phyloP scores from a whole-genome alignment of 2,113 vertebrate genomes.

The Typhlomys cinereus region DNA sequence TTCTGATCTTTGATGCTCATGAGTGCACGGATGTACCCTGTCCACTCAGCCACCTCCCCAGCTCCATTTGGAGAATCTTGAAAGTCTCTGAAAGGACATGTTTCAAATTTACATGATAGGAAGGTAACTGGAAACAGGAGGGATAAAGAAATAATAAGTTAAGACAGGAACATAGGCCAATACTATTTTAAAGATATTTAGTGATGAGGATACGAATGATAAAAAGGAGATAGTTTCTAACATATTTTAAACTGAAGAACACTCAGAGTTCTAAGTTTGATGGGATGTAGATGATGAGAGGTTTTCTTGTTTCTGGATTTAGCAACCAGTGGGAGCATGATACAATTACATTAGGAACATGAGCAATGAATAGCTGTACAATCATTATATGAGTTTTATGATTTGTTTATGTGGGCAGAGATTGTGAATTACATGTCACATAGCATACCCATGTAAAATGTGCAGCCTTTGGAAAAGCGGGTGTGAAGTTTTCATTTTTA shows the following conservation, averaged over 20 bases:
- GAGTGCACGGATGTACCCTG: too few species aligned
- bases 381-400: background rate
- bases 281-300: background rate
- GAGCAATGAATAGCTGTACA: conserved; percentile 22
- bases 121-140: background rate
- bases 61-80: background rate
- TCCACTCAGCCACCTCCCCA: too few species aligned
- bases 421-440: conserved; percentile 52
- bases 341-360: conserved; percentile 16
- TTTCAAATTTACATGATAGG: background rate
- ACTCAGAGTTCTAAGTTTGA: conserved; percentile 39
- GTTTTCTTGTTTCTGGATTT: conserved; percentile 27
- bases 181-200: background rate
- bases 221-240: conserved; percentile 15
- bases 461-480: conserved; percentile 31
- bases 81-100: conserved; percentile 11
- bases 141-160: background rate
- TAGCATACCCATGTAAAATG: background rate
- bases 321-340: background rate
- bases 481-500: too few species aligned
- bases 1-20: too few species aligned
- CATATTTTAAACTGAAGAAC: conserved; percentile 15
- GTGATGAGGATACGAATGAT: background rate
- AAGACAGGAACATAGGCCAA: background rate
- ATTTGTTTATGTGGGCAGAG: conserved; percentile 21